Percentiles rank a stretch among this genome's conserved stretches.
Evolutionary conservation across 2,113 vertebrate species (phyloP).

Genomic region (Pteropus alecto): DNA sequence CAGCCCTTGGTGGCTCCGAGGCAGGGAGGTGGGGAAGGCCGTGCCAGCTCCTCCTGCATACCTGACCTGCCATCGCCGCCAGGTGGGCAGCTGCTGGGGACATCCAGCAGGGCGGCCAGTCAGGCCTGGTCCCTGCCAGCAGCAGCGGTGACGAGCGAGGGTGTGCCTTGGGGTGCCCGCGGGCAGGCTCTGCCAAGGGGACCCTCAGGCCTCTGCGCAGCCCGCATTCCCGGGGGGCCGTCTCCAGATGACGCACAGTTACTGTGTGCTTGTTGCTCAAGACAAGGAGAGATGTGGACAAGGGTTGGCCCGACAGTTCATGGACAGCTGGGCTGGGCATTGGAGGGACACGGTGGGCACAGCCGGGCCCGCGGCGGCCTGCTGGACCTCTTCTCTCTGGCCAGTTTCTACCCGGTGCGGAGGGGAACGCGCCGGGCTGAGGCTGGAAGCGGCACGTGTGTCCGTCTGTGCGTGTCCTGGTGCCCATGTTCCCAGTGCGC

Average conservation of each 20-base stretch:
- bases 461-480: neutral
- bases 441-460: neutral
- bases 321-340: neutral
- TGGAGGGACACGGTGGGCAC: neutral
- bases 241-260: too few relatives aligned
- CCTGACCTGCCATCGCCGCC: neutral
- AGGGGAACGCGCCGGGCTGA: neutral
- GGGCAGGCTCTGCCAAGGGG: neutral
- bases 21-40: too few relatives aligned
- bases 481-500: neutral
- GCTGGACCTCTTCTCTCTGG: neutral
- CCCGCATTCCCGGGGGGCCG: neutral
- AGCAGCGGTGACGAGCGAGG: fast-evolving
- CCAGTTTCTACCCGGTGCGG: neutral
- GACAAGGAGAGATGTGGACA: too few relatives aligned
- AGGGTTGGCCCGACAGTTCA: neutral
- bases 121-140: neutral
- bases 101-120: neutral
- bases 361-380: neutral
- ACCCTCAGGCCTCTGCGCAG: neutral
- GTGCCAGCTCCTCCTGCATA: neutral
- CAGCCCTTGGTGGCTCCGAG: too few relatives aligned
- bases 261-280: too few relatives aligned
- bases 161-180: too few relatives aligned
- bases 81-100: neutral